These are phyloP conservation scores for Hydropsyche betteni DNA, from an alignment of 2,888 invertebrate species.

Conservation along the genomic window DNA sequence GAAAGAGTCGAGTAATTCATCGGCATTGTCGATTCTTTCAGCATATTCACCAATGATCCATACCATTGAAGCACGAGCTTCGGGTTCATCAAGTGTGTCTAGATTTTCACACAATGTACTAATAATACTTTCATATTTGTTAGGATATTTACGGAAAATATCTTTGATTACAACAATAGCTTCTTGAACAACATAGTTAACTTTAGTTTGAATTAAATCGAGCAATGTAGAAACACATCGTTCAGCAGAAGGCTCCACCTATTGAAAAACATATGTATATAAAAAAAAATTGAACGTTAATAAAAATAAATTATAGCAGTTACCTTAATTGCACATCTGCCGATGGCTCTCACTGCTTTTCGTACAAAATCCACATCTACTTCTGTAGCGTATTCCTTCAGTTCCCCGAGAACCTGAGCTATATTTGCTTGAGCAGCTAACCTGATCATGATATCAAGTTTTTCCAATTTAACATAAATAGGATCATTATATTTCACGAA, in stretches of 20 bases:
- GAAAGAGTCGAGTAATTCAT: slow-evolving; percentile 97
- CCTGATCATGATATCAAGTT: slow-evolving; percentile 99
- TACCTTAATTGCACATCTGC: slow-evolving; percentile 97
- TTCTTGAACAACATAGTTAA: slow-evolving; percentile 99
- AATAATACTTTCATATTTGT: slow-evolving; percentile 99
- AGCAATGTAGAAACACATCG: slow-evolving; percentile 96
- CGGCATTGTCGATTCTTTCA: slow-evolving; percentile 98
- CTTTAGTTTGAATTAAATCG: slow-evolving; percentile 99
- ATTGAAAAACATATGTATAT: slow-evolving; percentile 14
- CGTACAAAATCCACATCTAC: slow-evolving; percentile 99
- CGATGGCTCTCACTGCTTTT: slow-evolving; percentile 98
- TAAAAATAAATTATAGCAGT: background rate
- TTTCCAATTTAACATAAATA: slow-evolving; percentile 99
- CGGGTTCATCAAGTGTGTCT: slow-evolving; percentile 98
- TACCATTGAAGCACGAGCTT: slow-evolving; percentile 98
- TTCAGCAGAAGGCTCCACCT: slow-evolving; percentile 95
- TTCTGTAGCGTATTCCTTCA: slow-evolving; percentile 99
- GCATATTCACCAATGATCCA: slow-evolving; percentile 98
- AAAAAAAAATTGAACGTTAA: background rate
- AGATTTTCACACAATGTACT: slow-evolving; percentile 98
- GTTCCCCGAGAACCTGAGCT: slow-evolving; percentile 95
- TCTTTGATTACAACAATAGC: slow-evolving; percentile 99
- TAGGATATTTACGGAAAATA: slow-evolving; percentile 97
- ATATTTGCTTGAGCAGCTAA: slow-evolving; percentile 98
- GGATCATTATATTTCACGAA: slow-evolving; percentile 99